Percentiles rank a stretch among this genome's conserved stretches.
Conservation (phyloP, 2,888 invertebrate genomes). For the Perdita meconis region DNA sequence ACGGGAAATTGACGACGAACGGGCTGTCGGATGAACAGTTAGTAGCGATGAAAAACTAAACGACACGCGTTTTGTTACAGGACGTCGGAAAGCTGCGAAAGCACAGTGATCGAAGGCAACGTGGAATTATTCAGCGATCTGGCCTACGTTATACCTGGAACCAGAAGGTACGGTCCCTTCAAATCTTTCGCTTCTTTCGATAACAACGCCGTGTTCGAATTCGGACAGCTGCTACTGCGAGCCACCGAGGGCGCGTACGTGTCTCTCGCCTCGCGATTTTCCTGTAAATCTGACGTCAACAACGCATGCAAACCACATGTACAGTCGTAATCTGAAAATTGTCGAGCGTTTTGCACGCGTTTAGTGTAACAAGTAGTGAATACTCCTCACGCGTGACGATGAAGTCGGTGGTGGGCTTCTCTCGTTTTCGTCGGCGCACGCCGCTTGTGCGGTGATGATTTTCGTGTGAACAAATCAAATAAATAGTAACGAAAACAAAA, state of each 20-base stretch:
- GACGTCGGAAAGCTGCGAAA: conserved; percentile 51
- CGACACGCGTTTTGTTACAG: too few relatives aligned
- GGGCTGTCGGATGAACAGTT: too few relatives aligned
- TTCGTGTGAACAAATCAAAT: neutral
- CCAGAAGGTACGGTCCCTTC: conserved; percentile 86
- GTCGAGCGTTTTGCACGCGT: conserved; percentile 63
- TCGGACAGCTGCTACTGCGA: conserved; percentile 83
- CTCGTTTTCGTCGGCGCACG: neutral
- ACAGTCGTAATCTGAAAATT: conserved; percentile 82
- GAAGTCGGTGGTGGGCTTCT: neutral
- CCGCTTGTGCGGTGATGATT: neutral
- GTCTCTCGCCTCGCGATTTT: conserved; percentile 77
- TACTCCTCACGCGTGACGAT: neutral
- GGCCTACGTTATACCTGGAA: conserved; percentile 86
- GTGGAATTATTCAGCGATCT: conserved; percentile 64
- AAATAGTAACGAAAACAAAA: neutral
- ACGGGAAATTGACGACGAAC: too few relatives aligned
- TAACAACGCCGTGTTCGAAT: conserved; percentile 82
- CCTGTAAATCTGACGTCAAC: conserved; percentile 84
- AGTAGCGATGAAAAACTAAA: too few relatives aligned
- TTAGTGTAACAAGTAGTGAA: conserved; percentile 39
- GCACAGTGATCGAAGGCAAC: conserved; percentile 56
- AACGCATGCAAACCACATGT: conserved; percentile 84
- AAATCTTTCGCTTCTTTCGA: conserved; percentile 84
- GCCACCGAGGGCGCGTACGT: conserved; percentile 79